These are phyloP conservation scores for Apotomis capreana DNA, from an alignment of 2,888 invertebrate species.

Conservation along the genomic window DNA sequence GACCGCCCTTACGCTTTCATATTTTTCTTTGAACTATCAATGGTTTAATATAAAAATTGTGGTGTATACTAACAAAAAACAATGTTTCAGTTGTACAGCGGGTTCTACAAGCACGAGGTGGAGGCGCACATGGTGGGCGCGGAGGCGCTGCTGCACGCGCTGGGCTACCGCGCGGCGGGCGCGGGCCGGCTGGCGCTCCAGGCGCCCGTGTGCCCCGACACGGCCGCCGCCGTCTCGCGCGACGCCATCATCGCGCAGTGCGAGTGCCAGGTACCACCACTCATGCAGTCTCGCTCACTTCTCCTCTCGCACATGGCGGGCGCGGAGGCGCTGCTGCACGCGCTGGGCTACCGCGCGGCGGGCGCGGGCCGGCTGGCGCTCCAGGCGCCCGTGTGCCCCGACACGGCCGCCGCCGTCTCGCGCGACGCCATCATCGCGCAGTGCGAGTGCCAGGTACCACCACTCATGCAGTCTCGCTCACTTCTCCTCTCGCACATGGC, in stretches of 20 bases:
- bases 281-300: too few relatives aligned
- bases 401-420: conserved; percentile 90
- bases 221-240: conserved; percentile 89
- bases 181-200: conserved; percentile 84
- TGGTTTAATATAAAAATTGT: too few relatives aligned
- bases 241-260: conserved; percentile 94
- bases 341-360: conserved; percentile 90
- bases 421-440: conserved; percentile 93
- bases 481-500: conserved; percentile 90
- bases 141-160: conserved; percentile 89
- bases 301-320: conserved; percentile 90
- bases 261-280: conserved; percentile 95
- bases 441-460: conserved; percentile 95
- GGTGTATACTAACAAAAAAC: too few relatives aligned
- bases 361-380: conserved; percentile 83
- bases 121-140: conserved; percentile 91
- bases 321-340: conserved; percentile 89
- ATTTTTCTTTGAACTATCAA: too few relatives aligned
- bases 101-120: conserved; percentile 94
- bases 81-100: conserved; percentile 88
- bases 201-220: conserved; percentile 91
- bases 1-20: too few relatives aligned
- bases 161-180: conserved; percentile 89
- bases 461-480: too few relatives aligned
- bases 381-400: conserved; percentile 91